Percentiles rank a stretch among this genome's conserved stretches.
Evolutionary conservation across 92 coral and sea anemone species (phyloP).

Genomic region (Palythoa caribaeorum): DNA sequence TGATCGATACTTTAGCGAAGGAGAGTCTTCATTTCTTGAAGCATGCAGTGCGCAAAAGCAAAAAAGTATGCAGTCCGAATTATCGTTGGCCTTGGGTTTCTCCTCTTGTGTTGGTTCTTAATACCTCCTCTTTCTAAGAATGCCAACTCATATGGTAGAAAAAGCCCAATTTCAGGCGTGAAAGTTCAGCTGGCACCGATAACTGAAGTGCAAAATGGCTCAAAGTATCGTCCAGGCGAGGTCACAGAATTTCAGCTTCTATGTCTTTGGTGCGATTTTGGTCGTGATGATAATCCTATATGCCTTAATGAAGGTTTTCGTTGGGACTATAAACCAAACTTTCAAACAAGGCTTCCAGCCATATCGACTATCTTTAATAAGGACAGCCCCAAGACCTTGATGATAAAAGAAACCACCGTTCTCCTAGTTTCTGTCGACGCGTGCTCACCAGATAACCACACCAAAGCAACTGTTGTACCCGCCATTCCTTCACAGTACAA

Average conservation of each 20-base stretch:
- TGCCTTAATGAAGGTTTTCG: not conserved
- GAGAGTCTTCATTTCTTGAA: not conserved
- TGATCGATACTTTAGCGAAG: not conserved
- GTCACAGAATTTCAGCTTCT: not conserved
- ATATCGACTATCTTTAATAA: not conserved
- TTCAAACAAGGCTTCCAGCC: not conserved
- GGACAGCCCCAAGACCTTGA: not conserved
- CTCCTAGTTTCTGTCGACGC: conserved; percentile 10
- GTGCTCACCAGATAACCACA: not conserved
- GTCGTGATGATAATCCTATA: too few relatives aligned
- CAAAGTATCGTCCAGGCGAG: too few relatives aligned
- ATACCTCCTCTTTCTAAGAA: too few relatives aligned
- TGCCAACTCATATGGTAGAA: too few relatives aligned
- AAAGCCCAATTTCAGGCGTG: not conserved
- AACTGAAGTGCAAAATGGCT: not conserved
- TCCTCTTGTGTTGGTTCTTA: too few relatives aligned
- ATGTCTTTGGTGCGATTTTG: not conserved
- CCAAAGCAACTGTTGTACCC: not conserved
- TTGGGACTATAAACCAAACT: conserved; percentile 6
- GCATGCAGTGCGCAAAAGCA: not conserved
- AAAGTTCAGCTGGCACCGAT: not conserved
- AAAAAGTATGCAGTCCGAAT: not conserved
- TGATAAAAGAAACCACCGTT: not conserved
- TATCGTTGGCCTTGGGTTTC: not conserved
- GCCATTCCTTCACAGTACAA: not conserved